Base-by-base conservation (phyloP, 2,113 vertebrate genomes). In the Sprattus sprattus region DNA sequence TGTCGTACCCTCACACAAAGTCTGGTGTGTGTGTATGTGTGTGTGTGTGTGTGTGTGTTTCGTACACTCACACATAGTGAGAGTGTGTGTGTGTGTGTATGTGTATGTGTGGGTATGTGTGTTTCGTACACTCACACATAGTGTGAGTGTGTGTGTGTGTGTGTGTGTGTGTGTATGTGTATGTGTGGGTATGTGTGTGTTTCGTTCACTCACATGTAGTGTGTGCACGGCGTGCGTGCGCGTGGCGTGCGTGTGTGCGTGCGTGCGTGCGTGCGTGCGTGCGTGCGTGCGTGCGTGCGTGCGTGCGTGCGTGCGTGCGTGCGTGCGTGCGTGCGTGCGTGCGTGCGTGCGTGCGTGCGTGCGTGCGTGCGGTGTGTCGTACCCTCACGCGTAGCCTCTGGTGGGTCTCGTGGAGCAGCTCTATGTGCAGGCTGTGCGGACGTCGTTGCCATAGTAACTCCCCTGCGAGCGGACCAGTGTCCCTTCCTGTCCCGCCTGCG, bases 401-500 rank as follows among this genome's bases (percentile, higher is more conserved):
- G 89, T 97, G 90, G 0, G 95, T 95, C 94, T 97, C 96, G 44
- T 94, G 93, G 25, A 94, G 90, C 54, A 95, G 91, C 0, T 95
- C 95, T 89, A 97, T 85, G 81, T 93, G 94, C 57, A 98, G 46
- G 92, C 86, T 93, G n/a, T n/a, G n/a, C n/a, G 83, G 0, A 97
- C 88, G 87, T 97, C 97, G 84, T n/a, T 92, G 0, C 96, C 96
- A 85, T 98, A 97, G 91, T 97, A 97, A 0, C 96, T 93, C 92
- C 95, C 95, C 45, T 92, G 85, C 22, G 90, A 89, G 82, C 93
- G 92, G 0, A 93, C 90, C 7, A 98, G 95, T 0, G 82, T 57
- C 15, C 94, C 97, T 20, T 86, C 93, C 90, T 94, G 84, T 10
- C 97, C 96, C 85, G 95, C 87, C 85, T 87, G 84, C 0, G 96